Evolutionary conservation across 2,113 vertebrate species (phyloP).

Genomic region (rabbit (Oryctolagus cuniculus)): DNA sequence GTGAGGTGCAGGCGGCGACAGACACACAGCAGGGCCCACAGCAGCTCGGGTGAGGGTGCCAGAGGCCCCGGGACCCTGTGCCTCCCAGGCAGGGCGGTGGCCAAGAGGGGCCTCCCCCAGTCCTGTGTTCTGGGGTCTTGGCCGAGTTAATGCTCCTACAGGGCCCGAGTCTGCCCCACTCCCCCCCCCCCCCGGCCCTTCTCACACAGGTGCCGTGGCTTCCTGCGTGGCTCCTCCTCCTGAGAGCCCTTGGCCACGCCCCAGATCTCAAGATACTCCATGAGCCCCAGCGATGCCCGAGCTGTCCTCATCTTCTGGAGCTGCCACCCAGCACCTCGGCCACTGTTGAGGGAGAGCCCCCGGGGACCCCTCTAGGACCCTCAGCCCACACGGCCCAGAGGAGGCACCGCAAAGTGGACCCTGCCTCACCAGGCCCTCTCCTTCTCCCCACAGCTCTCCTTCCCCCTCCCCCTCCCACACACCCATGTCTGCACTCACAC

Average conservation of each 20-base stretch:
- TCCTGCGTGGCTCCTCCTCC: neutral
- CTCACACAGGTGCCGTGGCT: rapidly evolving
- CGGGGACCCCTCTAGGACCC: neutral
- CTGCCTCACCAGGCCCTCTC: rapidly evolving
- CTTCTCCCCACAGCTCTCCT: neutral
- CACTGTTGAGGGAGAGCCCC: too few relatives aligned
- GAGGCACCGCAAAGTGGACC: rapidly evolving
- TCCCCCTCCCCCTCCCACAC: rapidly evolving
- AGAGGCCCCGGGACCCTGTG: too few relatives aligned
- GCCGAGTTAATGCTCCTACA: neutral
- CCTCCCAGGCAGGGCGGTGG: rapidly evolving
- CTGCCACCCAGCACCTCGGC: too few relatives aligned
- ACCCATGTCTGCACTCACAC: neutral
- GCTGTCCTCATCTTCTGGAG: rapidly evolving
- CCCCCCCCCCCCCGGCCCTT: too few relatives aligned
- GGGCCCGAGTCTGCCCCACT: rapidly evolving
- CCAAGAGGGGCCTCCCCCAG: neutral
- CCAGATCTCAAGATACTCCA: rapidly evolving
- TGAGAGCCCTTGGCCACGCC: rapidly evolving
- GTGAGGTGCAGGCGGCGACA: neutral
- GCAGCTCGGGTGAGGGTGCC: neutral
- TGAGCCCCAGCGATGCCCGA: neutral
- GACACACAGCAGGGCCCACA: rapidly evolving
- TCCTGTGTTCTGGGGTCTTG: neutral
- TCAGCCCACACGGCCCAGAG: neutral